Base-by-base conservation (phyloP, 2,113 vertebrate species). In the Pagrus major region DNA sequence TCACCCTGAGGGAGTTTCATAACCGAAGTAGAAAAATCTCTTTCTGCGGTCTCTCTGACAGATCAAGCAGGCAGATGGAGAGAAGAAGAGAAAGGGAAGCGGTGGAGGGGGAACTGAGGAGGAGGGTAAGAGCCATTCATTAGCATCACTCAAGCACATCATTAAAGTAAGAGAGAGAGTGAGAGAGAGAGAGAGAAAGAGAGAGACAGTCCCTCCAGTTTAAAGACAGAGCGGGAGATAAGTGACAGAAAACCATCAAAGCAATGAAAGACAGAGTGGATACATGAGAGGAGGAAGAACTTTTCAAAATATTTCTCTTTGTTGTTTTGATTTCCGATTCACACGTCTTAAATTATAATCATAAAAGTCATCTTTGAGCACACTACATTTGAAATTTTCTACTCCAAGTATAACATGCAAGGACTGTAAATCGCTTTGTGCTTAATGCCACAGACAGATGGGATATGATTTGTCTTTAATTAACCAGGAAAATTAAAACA, bases 81-180 rank as follows among this genome's bases (percentile, higher is more conserved):
- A 60, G 71, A 65, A 51, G 61, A 74, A 41, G 66, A 56, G 67
- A 64, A 76, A 68, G 56, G 31, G 9, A 54, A 79, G 69, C 3
- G 15, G 25, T 15, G 6, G 14, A 67, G 39, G 76, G 46, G 39
- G 76, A 42, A 73, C 51, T 16, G 60, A 69, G 20, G 56, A 79
- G 39, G 20, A 52, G 55, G 33, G 55, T 58, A 72, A 75, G 42
- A 81, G 87, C 65, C 33, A 64, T 82, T 92, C 81, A 92, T 91
- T 86, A 89, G 79, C 67, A 80, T 85, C 75, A 56, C 65, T 87
- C 82, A 71, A 84, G 86, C 55, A 80, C 66, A 81, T 88, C 77
- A 80, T 88, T 88, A 80, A 82, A 71, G n/a, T n/a, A n/a, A n/a
- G n/a, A n/a, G n/a, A n/a, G n/a, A n/a, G n/a, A n/a, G 78, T 55